A percentile compares a stretch with the other conserved stretches of the same genome.
phyloP scores from a whole-genome alignment of 1,140 invertebrate genomes.

The Drosophila melanica region DNA sequence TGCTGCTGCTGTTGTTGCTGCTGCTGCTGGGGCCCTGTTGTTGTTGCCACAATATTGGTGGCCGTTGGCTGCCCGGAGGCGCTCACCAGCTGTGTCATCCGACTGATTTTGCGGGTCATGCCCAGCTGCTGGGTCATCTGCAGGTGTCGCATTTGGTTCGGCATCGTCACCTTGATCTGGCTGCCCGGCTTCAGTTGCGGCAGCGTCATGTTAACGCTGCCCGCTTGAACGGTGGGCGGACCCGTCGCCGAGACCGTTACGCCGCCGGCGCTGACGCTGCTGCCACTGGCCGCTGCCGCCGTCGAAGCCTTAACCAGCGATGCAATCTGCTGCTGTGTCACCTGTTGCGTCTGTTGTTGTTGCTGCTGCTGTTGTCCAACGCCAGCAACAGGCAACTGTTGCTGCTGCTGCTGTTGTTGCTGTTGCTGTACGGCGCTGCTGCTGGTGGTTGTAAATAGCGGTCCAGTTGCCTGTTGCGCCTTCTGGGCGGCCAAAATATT shows the following conservation, averaged over 20 bases:
- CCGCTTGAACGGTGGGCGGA: slow-evolving; percentile 84
- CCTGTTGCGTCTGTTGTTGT: slow-evolving; percentile 70
- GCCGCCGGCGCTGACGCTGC: slow-evolving; percentile 63
- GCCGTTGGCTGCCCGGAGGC: slow-evolving; percentile 60
- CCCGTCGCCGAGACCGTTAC: slow-evolving; percentile 82
- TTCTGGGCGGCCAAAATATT: slow-evolving; percentile 85
- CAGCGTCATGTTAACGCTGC: slow-evolving; percentile 83
- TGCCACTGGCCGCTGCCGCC: slow-evolving; percentile 76
- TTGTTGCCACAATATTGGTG: slow-evolving; percentile 63
- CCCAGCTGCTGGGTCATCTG: slow-evolving; percentile 88
- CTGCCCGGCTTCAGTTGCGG: slow-evolving; percentile 79
- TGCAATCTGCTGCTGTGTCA: slow-evolving; percentile 78
- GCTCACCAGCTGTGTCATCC: slow-evolving; percentile 86
- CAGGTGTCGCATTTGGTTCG: slow-evolving; percentile 88
- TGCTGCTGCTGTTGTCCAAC: slow-evolving; percentile 30
- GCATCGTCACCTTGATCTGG: slow-evolving; percentile 85
- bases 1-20: slow-evolving; percentile 43
- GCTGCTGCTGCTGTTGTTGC: slow-evolving; percentile 33
- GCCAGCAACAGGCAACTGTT: slow-evolving; percentile 32
- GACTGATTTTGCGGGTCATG: slow-evolving; percentile 86
- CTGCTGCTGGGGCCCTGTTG: slow-evolving; percentile 47
- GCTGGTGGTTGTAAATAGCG: slow-evolving; percentile 72
- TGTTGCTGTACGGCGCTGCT: slow-evolving; percentile 30
- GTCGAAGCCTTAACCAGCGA: slow-evolving; percentile 83
- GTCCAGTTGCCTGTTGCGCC: slow-evolving; percentile 84